phyloP scores from a whole-genome alignment of 2,113 vertebrate genomes.

The Notarius quadriscutis region DNA sequence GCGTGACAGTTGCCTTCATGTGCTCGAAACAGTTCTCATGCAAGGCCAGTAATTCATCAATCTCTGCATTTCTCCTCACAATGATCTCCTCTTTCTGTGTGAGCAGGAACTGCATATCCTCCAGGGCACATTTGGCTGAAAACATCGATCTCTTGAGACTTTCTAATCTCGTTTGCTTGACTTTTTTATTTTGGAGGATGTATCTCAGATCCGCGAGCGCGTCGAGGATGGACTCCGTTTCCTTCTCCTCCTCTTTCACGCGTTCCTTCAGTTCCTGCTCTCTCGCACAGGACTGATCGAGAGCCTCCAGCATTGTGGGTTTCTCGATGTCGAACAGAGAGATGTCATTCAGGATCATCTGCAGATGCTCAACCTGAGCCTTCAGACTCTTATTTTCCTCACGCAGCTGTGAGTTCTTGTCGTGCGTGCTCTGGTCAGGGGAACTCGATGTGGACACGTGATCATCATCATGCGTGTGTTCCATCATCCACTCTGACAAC shows the following conservation, averaged over 20 bases:
- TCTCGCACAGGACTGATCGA: background rate
- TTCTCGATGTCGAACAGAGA: background rate
- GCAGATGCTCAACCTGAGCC: background rate
- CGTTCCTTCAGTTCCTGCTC: background rate
- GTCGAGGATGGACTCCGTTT: background rate
- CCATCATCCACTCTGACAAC: background rate
- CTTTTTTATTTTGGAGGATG: background rate
- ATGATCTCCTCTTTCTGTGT: background rate
- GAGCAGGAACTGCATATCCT: background rate
- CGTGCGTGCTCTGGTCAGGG: too few species aligned
- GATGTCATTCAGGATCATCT: background rate
- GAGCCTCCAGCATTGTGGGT: background rate
- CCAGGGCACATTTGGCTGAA: accelerated
- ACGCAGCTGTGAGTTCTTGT: background rate
- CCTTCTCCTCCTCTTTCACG: background rate
- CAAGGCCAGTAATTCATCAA: background rate
- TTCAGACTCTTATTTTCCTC: background rate
- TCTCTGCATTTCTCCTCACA: background rate
- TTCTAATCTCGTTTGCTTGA: too few species aligned
- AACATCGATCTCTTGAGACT: background rate
- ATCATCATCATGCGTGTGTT: too few species aligned
- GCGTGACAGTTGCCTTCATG: background rate
- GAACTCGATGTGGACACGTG: background rate
- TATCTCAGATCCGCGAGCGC: background rate
- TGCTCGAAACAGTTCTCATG: background rate